Base-by-base conservation (phyloP, 2,113 vertebrate species). In the Abramis brama region DNA sequence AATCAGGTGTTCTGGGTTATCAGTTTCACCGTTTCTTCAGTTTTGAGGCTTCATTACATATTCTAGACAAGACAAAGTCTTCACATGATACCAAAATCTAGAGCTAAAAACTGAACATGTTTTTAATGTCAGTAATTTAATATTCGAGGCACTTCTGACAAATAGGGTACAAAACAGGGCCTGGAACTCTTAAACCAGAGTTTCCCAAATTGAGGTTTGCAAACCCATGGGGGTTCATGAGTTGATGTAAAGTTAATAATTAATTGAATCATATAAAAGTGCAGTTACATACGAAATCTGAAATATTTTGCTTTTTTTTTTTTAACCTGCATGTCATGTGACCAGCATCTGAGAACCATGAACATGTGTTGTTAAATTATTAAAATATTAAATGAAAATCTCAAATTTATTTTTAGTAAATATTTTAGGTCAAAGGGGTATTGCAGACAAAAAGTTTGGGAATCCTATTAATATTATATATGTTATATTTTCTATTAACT, bases 1-100 rank as follows among this genome's bases (percentile, higher is more conserved):
- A 85, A 78, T 64, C 75, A 83, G 82, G 82, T 83, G 82, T 27
- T 66, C 73, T 55, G 39, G 25, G 45, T 62, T 23, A 30, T 36
- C 70, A 30, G 23, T 76, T 60, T 84, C 25, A 36, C 12, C 23
- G 25, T 27, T 83, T n/a, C 23, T n/a, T 36, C 9, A 33, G 76
- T 70, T 36, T 71, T 17, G 47, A 57, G 64, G 27, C 21, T 36
- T 59, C 45, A 57, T 73, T 39, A 59, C 3, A 6, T 73, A 39
- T 73, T 52, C 81, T 57, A 27, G 17, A 73, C 8, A 11, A n/a
- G 50, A 55, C 75, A 82, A 36, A 15, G 15, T 45, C 36, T 74
- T 45, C 23, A 43, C 12, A 6, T 55, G 55, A 57, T 23, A 43
- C 19, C 36, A 6, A 71, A 71, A 71, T 71, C 68, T 21, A 33